phyloP scores from a whole-genome alignment of 2,113 vertebrate species.

The Polypterus senegalus region DNA sequence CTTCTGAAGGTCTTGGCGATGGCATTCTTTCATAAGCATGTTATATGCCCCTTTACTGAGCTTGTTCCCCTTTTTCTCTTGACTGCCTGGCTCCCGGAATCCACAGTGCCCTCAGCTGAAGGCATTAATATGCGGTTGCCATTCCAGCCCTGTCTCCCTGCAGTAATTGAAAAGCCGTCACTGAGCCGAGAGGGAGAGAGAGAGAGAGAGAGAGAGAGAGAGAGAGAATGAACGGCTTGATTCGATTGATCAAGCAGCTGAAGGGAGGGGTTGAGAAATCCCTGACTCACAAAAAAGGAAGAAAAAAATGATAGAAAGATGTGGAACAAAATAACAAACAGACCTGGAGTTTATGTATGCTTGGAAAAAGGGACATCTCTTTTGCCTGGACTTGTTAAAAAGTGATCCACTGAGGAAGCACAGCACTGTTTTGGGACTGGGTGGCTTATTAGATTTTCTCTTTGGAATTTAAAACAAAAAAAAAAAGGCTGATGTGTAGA shows the following conservation, averaged over 20 bases:
- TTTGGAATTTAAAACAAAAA: slow-evolving; percentile 25
- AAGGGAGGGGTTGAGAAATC: slow-evolving; percentile 6
- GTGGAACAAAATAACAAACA: background rate
- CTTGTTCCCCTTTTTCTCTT: too few relatives aligned
- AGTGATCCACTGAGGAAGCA: background rate
- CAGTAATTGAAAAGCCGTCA: slow-evolving; percentile 58
- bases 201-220: slow-evolving; percentile 14
- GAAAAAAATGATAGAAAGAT: background rate
- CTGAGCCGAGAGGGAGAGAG: slow-evolving; percentile 22
- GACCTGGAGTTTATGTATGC: background rate
- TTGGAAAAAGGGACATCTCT: slow-evolving; percentile 33
- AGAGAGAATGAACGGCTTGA: slow-evolving; percentile 3
- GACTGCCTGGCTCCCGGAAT: slow-evolving; percentile 19
- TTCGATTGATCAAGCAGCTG: slow-evolving; percentile 8
- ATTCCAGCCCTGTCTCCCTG: slow-evolving; percentile 34
- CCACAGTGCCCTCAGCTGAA: slow-evolving; percentile 22
- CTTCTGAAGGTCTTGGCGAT: too few relatives aligned
- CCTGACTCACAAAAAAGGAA: slow-evolving; percentile 3
- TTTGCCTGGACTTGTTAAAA: slow-evolving; percentile 19
- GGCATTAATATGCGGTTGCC: slow-evolving; percentile 46
- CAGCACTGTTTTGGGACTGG: background rate
- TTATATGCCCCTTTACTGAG: too few relatives aligned
- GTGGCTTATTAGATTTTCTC: slow-evolving; percentile 18
- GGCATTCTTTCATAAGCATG: too few relatives aligned
- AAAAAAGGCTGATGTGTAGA: slow-evolving; percentile 12